These are phyloP conservation scores for Prunella strophiata DNA, from an alignment of 2,797 vertebrate species.

Conservation along the genomic window DNA sequence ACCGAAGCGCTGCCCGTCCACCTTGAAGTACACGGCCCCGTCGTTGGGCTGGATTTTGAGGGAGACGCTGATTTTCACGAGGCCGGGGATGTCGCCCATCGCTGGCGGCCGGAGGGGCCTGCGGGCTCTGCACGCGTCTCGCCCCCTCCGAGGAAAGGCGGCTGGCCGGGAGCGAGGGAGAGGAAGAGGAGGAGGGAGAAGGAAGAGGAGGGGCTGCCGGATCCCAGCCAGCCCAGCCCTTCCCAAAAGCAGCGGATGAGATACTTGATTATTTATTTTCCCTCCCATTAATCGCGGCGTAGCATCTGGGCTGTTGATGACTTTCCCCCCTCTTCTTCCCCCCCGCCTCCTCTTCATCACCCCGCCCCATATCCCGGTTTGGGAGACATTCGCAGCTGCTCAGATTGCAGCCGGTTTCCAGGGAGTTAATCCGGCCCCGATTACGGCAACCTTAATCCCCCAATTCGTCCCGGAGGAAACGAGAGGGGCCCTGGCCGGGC, in stretches of 20 bases:
- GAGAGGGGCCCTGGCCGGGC: background rate
- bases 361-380: background rate
- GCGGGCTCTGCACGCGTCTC: background rate
- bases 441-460: constrained; percentile 28
- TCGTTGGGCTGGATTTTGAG: constrained; percentile 93
- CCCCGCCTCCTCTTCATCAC: background rate
- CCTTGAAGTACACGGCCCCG: constrained; percentile 91
- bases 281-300: background rate
- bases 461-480: background rate
- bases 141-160: constrained; percentile 6
- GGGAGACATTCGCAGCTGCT: background rate
- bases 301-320: background rate
- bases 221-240: constrained; percentile 6
- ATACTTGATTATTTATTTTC: background rate
- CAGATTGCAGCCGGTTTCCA: background rate
- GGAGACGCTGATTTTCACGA: constrained; percentile 90
- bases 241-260: constrained; percentile 42
- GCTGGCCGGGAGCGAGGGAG: constrained; percentile 16
- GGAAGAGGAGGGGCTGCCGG: constrained; percentile 57
- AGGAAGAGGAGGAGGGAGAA: constrained; percentile 61
- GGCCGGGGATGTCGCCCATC: constrained; percentile 88
- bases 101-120: background rate
- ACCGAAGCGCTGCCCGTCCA: constrained; percentile 93
- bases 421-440: constrained; percentile 41
- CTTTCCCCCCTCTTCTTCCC: accelerated